phyloP scores from a whole-genome alignment of 2,113 vertebrate species.

The Prunella himalayana region DNA sequence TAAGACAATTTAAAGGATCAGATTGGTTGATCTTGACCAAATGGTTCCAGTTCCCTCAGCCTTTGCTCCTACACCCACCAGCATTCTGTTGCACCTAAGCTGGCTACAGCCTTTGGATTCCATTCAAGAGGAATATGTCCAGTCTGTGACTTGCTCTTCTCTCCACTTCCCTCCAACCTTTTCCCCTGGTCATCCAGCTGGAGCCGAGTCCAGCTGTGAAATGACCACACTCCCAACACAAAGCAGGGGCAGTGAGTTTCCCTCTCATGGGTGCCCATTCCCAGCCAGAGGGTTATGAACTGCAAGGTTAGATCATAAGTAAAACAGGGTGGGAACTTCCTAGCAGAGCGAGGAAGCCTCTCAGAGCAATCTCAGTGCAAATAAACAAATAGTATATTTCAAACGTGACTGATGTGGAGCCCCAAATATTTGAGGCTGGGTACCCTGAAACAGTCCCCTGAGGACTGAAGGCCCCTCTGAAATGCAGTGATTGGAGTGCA shows the following conservation, averaged over 20 bases:
- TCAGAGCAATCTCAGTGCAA: neutral
- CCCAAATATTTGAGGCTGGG: neutral
- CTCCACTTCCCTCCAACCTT: neutral
- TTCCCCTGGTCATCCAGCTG: neutral
- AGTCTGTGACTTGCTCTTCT: neutral
- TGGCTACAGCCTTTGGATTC: neutral
- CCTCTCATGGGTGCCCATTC: neutral
- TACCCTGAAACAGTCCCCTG: neutral
- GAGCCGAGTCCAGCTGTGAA: neutral
- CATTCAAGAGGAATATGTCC: neutral
- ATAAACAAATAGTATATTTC: neutral
- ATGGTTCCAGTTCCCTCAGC: neutral
- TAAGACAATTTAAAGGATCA: neutral
- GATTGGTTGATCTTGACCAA: neutral
- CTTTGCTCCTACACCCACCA: neutral
- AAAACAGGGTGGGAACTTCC: slow-evolving; percentile 56
- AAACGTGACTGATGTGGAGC: neutral
- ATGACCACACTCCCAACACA: neutral
- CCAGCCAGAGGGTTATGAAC: neutral
- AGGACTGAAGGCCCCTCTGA: neutral
- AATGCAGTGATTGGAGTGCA: neutral
- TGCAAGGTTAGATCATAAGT: slow-evolving; percentile 23
- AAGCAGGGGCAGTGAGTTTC: neutral
- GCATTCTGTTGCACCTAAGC: neutral
- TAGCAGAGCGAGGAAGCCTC: neutral